These are phyloP conservation scores for Oscheius sp. DNA, from an alignment of 2,888 invertebrate species.

Conservation along the genomic window DNA sequence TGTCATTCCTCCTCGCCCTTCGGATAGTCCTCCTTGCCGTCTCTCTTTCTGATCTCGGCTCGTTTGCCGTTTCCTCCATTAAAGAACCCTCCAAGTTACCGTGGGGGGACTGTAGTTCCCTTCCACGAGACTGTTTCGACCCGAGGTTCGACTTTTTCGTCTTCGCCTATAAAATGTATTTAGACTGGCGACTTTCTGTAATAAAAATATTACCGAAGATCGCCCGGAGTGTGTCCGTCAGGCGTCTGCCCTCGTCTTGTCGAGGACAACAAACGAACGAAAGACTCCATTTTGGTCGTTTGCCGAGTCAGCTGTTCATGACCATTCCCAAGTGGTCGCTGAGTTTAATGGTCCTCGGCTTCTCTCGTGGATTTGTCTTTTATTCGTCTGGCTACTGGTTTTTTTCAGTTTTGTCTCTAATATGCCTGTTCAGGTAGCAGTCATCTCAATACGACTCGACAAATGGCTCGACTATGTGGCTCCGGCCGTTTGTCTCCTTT, in stretches of 20 bases:
- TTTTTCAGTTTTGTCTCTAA: neutral
- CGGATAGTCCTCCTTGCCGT: neutral
- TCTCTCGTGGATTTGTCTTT: neutral
- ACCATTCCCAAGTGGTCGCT: neutral
- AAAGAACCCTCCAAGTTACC: neutral
- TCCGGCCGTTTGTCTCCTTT: neutral
- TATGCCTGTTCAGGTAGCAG: neutral
- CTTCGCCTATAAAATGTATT: neutral
- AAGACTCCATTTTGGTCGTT: constrained; percentile 12
- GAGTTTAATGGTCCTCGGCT: neutral
- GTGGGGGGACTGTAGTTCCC: neutral
- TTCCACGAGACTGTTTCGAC: neutral
- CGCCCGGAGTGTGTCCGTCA: neutral
- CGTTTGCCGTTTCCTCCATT: neutral
- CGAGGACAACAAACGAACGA: neutral
- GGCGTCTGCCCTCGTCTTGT: neutral
- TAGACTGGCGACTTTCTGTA: neutral
- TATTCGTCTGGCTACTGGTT: neutral
- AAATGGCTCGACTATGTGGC: neutral
- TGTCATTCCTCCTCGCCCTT: neutral
- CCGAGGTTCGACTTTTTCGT: neutral
- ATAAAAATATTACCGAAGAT: neutral
- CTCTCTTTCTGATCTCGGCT: neutral
- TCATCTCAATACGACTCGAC: neutral
- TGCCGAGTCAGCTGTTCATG: neutral